Evolutionary conservation across 2,797 vertebrate species (phyloP).

Genomic region (Paratrypauchen microcephalus): DNA sequence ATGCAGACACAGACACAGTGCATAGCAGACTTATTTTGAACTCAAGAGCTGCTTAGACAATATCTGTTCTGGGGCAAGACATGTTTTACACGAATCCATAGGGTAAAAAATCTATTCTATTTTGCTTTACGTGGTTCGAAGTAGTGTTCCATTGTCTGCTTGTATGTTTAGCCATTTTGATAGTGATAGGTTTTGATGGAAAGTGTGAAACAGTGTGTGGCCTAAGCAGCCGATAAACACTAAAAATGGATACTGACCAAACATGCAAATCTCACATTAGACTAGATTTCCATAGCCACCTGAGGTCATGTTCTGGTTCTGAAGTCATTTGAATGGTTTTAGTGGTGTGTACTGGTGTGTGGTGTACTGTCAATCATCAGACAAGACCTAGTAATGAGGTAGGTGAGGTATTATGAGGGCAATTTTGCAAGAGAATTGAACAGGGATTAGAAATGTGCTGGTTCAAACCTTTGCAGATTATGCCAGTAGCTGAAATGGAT

Average conservation of each 20-base stretch:
- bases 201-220: not conserved
- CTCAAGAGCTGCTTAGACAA: too few relatives aligned
- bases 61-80: too few relatives aligned
- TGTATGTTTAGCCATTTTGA: conserved; percentile 9
- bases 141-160: not conserved
- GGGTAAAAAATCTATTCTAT: not conserved
- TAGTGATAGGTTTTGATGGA: conserved; percentile 38
- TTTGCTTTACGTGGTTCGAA: not conserved
- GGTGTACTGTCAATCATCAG: not conserved
- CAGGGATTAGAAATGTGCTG: too few relatives aligned
- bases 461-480: too few relatives aligned
- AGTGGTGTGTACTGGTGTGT: not conserved
- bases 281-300: not conserved
- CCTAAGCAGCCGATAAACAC: not conserved
- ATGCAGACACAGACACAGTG: too few relatives aligned
- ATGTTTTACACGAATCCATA: too few relatives aligned
- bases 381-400: not conserved
- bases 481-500: too few relatives aligned
- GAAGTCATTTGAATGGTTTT: not conserved
- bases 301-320: not conserved
- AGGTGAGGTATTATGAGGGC: not conserved
- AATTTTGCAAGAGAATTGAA: too few relatives aligned
- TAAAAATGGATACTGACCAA: conserved; percentile 26
- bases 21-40: too few relatives aligned
- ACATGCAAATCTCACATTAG: conserved; percentile 19